Evolutionary conservation across 1,140 invertebrate genomes (phyloP), one percentile per base, ranked within the genome.

Genomic region (Zaprionus nigranus): DNA sequence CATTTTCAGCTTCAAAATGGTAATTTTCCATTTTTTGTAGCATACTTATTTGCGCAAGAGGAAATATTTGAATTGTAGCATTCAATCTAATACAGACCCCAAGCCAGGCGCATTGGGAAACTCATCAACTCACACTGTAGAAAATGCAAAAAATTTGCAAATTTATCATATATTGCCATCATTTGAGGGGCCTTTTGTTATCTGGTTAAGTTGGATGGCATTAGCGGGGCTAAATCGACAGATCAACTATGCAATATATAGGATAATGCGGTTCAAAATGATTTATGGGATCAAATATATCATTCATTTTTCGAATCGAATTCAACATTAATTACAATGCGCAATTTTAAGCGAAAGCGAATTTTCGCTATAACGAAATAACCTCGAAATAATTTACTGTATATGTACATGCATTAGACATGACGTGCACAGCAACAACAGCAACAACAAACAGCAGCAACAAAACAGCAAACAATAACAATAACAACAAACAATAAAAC

Each of bases 331-430:
- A 17, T 36, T 66, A 36, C 36, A 61, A 49, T 59, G 24, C 60
- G 62, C 20, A 13, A 46, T 51, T 24, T 24, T 46, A 20, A 30
- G 24, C 34, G 54, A 79, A 68, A 79, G 82, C 78, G 68, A 82
- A 82, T 80, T 71, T 46, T 0, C 13, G 57, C 54, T 34, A 62
- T 26, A 75, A 71, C 81, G 81, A 84, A 90, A 88, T 90, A 84
- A 84, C 78, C 78, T 72, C 62, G 36, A 65, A 81, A 87, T 90
- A 81, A 90, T 87, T 88, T 78, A 78, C 73, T 78, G 30, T 63
- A 46, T 56, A 34, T 34, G 30, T 34, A 36, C 59, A 57, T 43
- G 66, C 69, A 86, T 82, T 70, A 76, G 67, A 63, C 51, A 36
- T 24, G 20, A 5, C 17, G 20, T 24, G 17, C 11, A 63, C 13